Conservation (phyloP, 2,888 invertebrate genomes). For the Microctonus hyperodae region DNA sequence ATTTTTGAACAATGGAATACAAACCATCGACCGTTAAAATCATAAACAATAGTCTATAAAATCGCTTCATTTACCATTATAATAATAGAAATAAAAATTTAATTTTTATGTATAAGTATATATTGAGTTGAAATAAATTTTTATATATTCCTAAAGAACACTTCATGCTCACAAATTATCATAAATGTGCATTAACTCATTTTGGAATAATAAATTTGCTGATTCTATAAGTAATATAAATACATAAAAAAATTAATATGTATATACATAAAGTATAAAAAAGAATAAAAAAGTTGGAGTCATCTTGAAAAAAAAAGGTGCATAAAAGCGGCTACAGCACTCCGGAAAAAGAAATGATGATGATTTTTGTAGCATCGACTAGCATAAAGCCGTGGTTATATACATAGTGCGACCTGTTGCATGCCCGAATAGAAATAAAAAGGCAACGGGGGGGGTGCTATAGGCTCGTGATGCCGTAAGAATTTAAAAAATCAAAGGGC, state of each 20-base stretch:
- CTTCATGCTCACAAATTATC: no score
- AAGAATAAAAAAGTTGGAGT: conserved; percentile 17
- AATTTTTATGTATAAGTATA: no score
- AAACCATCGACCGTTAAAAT: no score
- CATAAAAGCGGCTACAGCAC: not conserved
- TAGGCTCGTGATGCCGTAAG: conserved; percentile 49
- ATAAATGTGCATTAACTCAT: not conserved
- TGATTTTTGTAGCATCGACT: conserved; percentile 13
- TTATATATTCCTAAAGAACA: no score
- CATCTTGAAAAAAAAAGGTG: conserved; percentile 25
- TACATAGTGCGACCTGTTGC: conserved; percentile 56
- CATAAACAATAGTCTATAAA: no score
- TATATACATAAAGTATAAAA: conserved; percentile 1
- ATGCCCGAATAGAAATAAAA: conserved; percentile 33
- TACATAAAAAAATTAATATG: no score
- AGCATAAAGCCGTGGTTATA: conserved; percentile 21
- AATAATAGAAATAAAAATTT: no score
- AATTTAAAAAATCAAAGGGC: conserved; percentile 56
- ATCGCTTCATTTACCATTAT: no score
- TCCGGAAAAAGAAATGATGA: no score
- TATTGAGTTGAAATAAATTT: no score
- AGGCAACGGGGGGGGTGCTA: conserved; percentile 40
- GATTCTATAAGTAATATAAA: no score
- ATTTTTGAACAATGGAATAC: no score
- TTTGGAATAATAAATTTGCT: conserved; percentile 35